phyloP scores from a whole-genome alignment of 2,888 invertebrate species.

The Galeruca laticollis region DNA sequence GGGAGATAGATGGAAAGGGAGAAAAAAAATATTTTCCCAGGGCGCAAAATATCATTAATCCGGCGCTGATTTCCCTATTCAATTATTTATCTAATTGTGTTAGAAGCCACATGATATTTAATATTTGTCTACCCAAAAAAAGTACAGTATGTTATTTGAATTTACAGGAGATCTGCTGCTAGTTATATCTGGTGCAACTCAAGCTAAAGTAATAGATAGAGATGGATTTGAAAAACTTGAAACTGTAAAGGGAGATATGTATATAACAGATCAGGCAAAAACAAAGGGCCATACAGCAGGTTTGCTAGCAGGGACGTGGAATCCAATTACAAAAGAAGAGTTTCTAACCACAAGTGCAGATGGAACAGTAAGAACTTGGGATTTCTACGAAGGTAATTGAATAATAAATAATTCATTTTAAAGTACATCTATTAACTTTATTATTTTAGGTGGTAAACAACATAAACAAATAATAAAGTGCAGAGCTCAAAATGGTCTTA shows the following conservation, averaged over 20 bases:
- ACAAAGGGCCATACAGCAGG: conserved; percentile 95
- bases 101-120: no score
- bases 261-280: conserved; percentile 92
- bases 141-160: not conserved
- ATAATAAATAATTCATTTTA: not conserved
- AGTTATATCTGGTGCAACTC: conserved; percentile 91
- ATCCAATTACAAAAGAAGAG: conserved; percentile 90
- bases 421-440: not conserved
- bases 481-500: conserved; percentile 85
- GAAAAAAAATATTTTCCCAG: no score
- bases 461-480: conserved; percentile 90
- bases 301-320: conserved; percentile 91
- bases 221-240: conserved; percentile 95
- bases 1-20: no score
- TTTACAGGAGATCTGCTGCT: conserved; percentile 86
- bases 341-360: conserved; percentile 96
- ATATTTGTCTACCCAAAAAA: no score
- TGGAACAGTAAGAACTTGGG: conserved; percentile 94
- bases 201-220: conserved; percentile 88
- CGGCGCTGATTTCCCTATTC: no score
- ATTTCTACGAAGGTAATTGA: conserved; percentile 71
- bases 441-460: conserved; percentile 71
- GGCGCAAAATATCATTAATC: no score
- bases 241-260: conserved; percentile 85
- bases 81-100: no score